Evolutionary conservation across 2,797 vertebrate genomes (phyloP), one percentile per base, ranked within the genome.

Genomic region (Syngnathus acus): DNA sequence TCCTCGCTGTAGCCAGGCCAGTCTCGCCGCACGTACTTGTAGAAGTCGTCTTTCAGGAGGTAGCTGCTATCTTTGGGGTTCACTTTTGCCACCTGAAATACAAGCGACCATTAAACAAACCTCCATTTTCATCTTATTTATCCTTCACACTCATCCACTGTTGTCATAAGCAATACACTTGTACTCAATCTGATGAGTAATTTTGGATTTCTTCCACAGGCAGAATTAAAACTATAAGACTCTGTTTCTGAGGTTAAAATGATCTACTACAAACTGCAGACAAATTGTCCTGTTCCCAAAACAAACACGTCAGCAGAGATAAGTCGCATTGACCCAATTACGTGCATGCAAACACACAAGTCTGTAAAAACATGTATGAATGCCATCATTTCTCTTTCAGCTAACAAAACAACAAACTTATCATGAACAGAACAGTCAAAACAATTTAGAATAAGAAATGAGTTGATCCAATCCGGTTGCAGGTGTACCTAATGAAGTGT

Each of bases 41-140:
- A 89, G 68, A 88, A 81, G 8, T 89, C 87, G 10, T 93, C 91
- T 79, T 74, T 91, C 69, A 91, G 72, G 57, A 81, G 68, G 77
- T 85, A 92, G 79, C 90, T 91, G 78, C 86, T 87, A 75, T 91
- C 91, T 80, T 89, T 86, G 32, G 83, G 83, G 68, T 91, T 92
- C 54, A 88, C 78, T 73, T 88, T 91, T 9, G 86, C 80, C 39
- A 90, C 91, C 92, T 93, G 65, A 68, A 83, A 78, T 5, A 72
- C 40, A 71, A 67, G n/a, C 17, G 26, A 61, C 39, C 1, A 17
- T 7, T 57, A 38, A 57, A 57, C 14, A 57, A 57, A 57, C 26
- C 32, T 38, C 6, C 14, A 17, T 57, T 57, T 54, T 16, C 32
- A 37, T 37, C 2, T 57, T 32, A 51, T 51, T 51, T n/a, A 47